Base-by-base conservation (phyloP, 92 coral and sea anemone genomes). In the Plumapathes pennacea region DNA sequence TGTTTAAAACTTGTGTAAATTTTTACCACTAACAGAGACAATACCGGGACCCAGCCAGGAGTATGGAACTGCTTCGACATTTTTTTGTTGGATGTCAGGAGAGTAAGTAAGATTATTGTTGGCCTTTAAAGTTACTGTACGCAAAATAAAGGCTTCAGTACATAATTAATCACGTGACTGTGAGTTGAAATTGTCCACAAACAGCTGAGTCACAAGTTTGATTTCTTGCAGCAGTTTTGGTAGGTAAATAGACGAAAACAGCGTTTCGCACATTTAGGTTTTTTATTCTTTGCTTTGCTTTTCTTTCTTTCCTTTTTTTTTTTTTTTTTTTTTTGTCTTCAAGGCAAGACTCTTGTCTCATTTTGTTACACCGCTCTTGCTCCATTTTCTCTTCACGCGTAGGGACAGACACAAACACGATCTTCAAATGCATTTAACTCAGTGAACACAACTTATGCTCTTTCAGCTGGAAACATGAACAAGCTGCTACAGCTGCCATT, bases 71-170 rank as follows among this genome's bases (percentile, higher is more conserved):
- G 45, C 46, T 88, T 51, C 57, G 76, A 23, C 97, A 89, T 62
- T 92, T 92, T 76, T 92, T 80, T 50, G 43, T 52, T 59, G 85
- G 95, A 52, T 92, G 98, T 68, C 96, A 92, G 45, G 81, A 89
- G 46, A 80, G 98, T 92, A 62, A 76, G 96, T 59, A 12, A 0
- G 25, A 11, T 38, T 4, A 32, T 26, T 38, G 2, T 21, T 31
- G 48, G 14, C 0, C 19, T 19, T 10, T 12, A 7, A 18, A n/a
- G 6, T 25, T 18, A 4, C 19, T 9, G 7, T 25, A 15, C 23
- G 12, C 8, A 11, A 31, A 46, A 28, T 15, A 3, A 3, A 15
- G 24, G 49, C 9, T 15, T n/a, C 27, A 17, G 37, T 2, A 11
- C 22, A 42, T 42, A 2, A 46, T 23, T 15, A 46, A 17, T 5